These are phyloP conservation scores for Eptatretus atami DNA, from an alignment of 2,797 vertebrate genomes.

Conservation along the genomic window DNA sequence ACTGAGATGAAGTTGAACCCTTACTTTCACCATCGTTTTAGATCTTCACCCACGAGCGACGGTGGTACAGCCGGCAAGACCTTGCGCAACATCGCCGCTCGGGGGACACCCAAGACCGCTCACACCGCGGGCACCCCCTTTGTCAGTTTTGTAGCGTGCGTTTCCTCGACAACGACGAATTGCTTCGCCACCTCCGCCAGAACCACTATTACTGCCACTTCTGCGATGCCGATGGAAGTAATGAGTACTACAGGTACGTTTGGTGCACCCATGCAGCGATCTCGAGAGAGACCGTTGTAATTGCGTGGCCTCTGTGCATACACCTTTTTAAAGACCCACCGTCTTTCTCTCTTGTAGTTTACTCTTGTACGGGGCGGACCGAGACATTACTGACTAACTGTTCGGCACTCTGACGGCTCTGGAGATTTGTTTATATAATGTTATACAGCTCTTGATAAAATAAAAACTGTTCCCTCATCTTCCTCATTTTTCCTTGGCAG, in stretches of 20 bases:
- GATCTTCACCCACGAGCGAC: constrained; percentile 67
- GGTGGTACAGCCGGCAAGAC: constrained; percentile 84
- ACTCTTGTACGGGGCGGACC: too few relatives aligned
- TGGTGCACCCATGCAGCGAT: too few relatives aligned
- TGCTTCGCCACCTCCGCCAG: constrained; percentile 61
- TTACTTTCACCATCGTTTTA: constrained; percentile 11
- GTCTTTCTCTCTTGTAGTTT: too few relatives aligned
- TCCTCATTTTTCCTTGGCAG: constrained; percentile 14
- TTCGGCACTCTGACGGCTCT: too few relatives aligned
- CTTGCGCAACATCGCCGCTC: constrained; percentile 67
- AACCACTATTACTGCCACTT: constrained; percentile 98
- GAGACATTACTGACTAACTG: too few relatives aligned
- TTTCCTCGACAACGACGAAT: constrained; percentile 75
- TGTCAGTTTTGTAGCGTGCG: constrained; percentile 92
- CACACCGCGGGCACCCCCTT: constrained; percentile 71
- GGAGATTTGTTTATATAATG: too few relatives aligned
- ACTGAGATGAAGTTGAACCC: too few relatives aligned
- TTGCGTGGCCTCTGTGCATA: too few relatives aligned
- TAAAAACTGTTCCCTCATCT: background rate
- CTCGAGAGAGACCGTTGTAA: too few relatives aligned
- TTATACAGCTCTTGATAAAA: too few relatives aligned
- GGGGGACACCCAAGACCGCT: constrained; percentile 77
- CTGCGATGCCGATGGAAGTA: constrained; percentile 71
- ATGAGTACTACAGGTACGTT: constrained; percentile 80
- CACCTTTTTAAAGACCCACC: too few relatives aligned